A percentile compares a stretch with the other conserved stretches of the same genome.
Evolutionary conservation across 2,113 vertebrate species (phyloP).

Genomic region (Meleagris gallopavo): DNA sequence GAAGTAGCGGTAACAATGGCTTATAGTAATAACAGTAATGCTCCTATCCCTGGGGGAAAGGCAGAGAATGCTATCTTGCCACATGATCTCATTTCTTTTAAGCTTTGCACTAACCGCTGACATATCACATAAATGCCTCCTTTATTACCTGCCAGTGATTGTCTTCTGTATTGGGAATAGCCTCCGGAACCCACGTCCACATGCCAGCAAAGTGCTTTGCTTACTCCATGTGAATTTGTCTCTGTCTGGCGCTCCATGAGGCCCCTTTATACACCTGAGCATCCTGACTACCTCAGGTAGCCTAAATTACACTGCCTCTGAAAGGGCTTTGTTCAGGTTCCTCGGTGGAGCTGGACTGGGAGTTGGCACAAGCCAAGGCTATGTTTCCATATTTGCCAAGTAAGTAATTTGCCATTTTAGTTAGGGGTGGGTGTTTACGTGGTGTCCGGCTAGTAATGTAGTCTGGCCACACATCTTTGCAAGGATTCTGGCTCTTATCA

Average conservation of each 20-base stretch:
- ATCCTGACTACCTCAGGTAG: conserved; percentile 73
- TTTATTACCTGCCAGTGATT: conserved; percentile 91
- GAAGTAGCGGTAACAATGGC: conserved; percentile 85
- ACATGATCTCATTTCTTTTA: conserved; percentile 90
- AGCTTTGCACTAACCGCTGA: conserved; percentile 86
- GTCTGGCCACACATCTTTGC: conserved; percentile 54
- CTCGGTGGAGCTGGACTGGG: conserved; percentile 43
- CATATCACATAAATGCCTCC: conserved; percentile 90
- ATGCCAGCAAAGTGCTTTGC: conserved; percentile 83
- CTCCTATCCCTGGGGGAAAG: conserved; percentile 82
- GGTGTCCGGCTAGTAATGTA: conserved; percentile 59
- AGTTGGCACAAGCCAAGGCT: conserved; percentile 50
- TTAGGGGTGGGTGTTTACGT: conserved; percentile 23
- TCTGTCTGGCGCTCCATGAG: conserved; percentile 79
- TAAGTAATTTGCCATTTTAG: conserved; percentile 61
- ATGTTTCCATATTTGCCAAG: conserved; percentile 63
- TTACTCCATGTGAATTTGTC: conserved; percentile 81
- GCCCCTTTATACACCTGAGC: conserved; percentile 81
- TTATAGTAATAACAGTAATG: conserved; percentile 88
- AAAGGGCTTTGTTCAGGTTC: conserved; percentile 82
- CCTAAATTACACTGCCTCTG: conserved; percentile 76
- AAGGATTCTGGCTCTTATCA: conserved; percentile 59
- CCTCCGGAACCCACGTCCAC: conserved; percentile 80
- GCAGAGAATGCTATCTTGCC: conserved; percentile 84
- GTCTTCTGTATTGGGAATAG: conserved; percentile 84